Evolutionary conservation across 2,113 vertebrate species (phyloP).

Genomic region (Dasyurus viverrinus): DNA sequence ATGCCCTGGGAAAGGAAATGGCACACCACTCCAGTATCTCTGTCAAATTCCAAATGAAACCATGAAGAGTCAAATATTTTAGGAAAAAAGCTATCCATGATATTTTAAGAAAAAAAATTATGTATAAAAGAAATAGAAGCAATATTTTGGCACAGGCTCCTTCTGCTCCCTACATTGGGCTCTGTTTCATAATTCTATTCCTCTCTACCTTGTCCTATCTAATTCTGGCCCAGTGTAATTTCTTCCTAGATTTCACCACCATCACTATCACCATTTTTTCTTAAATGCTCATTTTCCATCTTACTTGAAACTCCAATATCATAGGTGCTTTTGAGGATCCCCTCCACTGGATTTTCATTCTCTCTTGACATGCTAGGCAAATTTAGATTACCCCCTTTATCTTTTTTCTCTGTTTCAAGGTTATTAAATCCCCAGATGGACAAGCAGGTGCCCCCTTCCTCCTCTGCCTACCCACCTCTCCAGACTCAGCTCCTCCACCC

Average conservation of each 20-base stretch:
- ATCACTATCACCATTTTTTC: background rate
- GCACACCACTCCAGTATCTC: background rate
- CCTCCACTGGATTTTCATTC: slow-evolving; percentile 19
- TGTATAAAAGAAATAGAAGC: background rate
- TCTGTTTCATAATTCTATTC: background rate
- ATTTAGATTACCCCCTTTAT: background rate
- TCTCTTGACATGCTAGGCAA: background rate
- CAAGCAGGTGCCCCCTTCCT: background rate
- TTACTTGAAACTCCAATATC: background rate
- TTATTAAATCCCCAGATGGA: slow-evolving; percentile 7
- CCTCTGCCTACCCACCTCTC: background rate
- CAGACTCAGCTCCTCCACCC: background rate
- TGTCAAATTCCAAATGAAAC: background rate
- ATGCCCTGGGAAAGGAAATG: background rate
- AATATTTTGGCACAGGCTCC: background rate
- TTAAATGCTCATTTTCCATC: background rate
- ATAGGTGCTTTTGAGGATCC: background rate
- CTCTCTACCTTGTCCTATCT: background rate
- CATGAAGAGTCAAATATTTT: background rate
- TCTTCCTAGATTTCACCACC: background rate
- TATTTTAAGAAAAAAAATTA: background rate
- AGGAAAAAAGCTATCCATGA: background rate
- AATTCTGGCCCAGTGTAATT: background rate
- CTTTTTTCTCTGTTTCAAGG: background rate
- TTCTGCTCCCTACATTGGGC: background rate